phyloP scores from a whole-genome alignment of 2,888 invertebrate genomes.

The Camptogramma bilineatum region DNA sequence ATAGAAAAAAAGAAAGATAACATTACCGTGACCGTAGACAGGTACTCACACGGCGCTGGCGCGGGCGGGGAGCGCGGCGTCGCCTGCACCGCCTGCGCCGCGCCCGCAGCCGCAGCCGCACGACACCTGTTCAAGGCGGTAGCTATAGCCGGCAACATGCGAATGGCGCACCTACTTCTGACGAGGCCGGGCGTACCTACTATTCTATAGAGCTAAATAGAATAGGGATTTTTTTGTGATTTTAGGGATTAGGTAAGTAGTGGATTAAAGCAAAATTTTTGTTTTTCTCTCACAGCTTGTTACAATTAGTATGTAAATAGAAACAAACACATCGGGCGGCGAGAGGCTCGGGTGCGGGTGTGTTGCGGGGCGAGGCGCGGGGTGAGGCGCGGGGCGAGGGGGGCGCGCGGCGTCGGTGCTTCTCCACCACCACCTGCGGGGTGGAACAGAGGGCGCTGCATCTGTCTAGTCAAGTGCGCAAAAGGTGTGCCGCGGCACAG shows the following conservation, averaged over 20 bases:
- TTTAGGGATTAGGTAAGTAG: too few relatives aligned
- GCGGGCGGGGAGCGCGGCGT: neutral
- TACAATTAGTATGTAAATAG: neutral
- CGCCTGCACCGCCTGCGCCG: conserved; percentile 2
- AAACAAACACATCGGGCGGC: conserved; percentile 13
- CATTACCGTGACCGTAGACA: too few relatives aligned
- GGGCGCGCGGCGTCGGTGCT: conserved; percentile 24
- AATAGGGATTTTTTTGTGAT: too few relatives aligned
- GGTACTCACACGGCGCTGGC: neutral
- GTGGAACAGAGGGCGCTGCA: neutral
- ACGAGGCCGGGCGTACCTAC: neutral
- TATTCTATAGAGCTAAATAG: too few relatives aligned
- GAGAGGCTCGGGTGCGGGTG: conserved; percentile 8
- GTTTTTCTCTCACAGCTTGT: neutral
- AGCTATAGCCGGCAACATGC: neutral
- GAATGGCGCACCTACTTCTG: neutral
- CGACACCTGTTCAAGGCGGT: conserved; percentile 4
- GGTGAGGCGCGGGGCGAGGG: conserved; percentile 13
- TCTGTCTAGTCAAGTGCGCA: too few relatives aligned
- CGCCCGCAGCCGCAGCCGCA: conserved; percentile 15
- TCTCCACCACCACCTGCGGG: conserved; percentile 38
- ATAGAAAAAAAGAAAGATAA: too few relatives aligned
- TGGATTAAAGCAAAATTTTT: neutral
- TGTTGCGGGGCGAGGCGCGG: conserved; percentile 9
- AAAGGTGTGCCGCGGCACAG: too few relatives aligned